A percentile compares a stretch with the other conserved stretches of the same genome.
Evolutionary conservation across 2,113 vertebrate species (phyloP).

Genomic region (Phrynocephalus versicolor): DNA sequence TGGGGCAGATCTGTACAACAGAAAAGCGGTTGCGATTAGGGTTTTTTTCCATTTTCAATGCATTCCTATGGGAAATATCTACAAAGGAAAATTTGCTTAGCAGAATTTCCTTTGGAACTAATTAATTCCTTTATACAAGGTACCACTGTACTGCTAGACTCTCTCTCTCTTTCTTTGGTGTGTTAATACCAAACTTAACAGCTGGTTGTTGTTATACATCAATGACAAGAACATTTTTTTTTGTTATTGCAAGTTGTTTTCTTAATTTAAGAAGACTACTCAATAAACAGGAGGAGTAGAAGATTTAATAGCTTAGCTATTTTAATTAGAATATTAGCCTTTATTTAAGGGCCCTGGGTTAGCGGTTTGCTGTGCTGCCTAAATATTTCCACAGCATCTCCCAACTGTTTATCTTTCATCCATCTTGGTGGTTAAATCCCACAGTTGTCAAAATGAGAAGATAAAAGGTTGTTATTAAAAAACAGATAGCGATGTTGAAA

Average conservation of each 20-base stretch:
- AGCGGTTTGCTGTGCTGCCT: not conserved
- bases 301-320: slow-evolving; percentile 20
- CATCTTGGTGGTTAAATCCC: not conserved
- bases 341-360: not conserved
- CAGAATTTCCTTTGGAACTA: too few species aligned
- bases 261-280: slow-evolving; percentile 17
- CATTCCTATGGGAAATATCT: too few species aligned
- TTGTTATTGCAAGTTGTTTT: slow-evolving; percentile 30
- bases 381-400: not conserved
- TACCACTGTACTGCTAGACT: not conserved
- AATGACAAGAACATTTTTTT: slow-evolving; percentile 15
- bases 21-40: too few species aligned
- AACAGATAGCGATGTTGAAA: slow-evolving; percentile 19
- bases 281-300: slow-evolving; percentile 23
- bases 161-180: too few species aligned
- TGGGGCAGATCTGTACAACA: too few species aligned
- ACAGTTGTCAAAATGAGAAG: slow-evolving; percentile 28
- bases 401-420: slow-evolving; percentile 31
- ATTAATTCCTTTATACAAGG: too few species aligned
- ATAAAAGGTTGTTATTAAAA: slow-evolving; percentile 48
- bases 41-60: too few species aligned
- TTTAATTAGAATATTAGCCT: not conserved
- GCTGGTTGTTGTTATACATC: slow-evolving; percentile 24
- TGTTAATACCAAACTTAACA: not conserved
- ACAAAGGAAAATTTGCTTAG: too few species aligned